A percentile compares a stretch with the other conserved stretches of the same genome.
Conservation (phyloP, 2,113 vertebrate species). For the Ailuropoda melanoleuca region DNA sequence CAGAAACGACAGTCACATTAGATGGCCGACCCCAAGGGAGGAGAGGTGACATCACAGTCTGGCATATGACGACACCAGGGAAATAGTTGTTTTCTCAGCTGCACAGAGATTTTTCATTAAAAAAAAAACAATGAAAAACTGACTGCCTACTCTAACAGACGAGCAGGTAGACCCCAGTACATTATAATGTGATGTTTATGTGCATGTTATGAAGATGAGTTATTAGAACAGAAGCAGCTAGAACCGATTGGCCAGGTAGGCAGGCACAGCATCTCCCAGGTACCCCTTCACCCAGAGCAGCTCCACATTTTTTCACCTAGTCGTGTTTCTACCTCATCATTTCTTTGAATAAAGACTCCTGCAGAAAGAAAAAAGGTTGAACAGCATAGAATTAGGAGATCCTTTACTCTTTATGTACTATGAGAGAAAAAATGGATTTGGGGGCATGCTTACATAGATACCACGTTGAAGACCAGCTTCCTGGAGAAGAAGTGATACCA, state of each 20-base stretch:
- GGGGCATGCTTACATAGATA: not conserved
- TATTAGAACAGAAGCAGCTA: not conserved
- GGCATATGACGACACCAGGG: not conserved
- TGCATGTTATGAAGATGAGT: not conserved
- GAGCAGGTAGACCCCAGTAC: not conserved
- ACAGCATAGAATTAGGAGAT: not conserved
- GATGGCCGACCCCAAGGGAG: not conserved
- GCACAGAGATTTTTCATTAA: not conserved
- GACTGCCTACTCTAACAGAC: not conserved
- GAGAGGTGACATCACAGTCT: not conserved
- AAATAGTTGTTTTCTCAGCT: not conserved
- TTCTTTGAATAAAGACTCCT: not conserved
- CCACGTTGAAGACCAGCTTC: not conserved
- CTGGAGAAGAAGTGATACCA: not conserved
- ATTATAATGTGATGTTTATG: not conserved
- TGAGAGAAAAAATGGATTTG: not conserved
- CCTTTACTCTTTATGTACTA: not conserved
- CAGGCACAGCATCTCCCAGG: not conserved
- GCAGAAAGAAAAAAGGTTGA: not conserved
- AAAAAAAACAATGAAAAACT: not conserved
- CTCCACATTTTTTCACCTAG: not conserved
- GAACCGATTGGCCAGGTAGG: not conserved
- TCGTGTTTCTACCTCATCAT: not conserved
- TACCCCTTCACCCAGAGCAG: not conserved
- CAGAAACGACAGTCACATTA: not conserved